Base-by-base conservation (phyloP, 2,888 invertebrate genomes). In the Amiota minor region DNA sequence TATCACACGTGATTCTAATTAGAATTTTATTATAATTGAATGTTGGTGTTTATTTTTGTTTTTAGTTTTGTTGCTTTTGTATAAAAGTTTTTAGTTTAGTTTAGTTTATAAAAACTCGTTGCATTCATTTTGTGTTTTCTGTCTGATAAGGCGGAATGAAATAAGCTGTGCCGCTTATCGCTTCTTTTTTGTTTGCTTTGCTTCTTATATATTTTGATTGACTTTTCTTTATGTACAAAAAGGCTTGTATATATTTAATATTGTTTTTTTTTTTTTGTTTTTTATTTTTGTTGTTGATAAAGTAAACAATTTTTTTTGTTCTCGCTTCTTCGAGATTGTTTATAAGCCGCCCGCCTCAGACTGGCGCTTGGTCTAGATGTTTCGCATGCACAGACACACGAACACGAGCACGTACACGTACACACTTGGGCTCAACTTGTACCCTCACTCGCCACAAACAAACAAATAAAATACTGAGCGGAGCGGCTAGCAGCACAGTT, bases 211-310 rank as follows among this genome's bases (percentile, higher is more conserved):
- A 35, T 6, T 35, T 6, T 35, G 35, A 35, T 35, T 35, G 35
- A 35, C 35, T 35, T 35, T 35, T 35, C 35, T 35, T 35, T 35
- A 35, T 35, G 6, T 35, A 35, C 35, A 35, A 35, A 35, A 35
- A 35, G 35, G 35, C 35, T 35, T 35, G 35, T 35, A 35, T 50
- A 50, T 53, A 53, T 53, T 55, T 69, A 20, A n/a, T n/a, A n/a
- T n/a, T n/a, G n/a, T n/a, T n/a, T n/a, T n/a, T n/a, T n/a, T n/a
- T 45, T n/a, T 55, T 1, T 59, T 45, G 65, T 47, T 68, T 68
- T 70, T n/a, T n/a, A n/a, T n/a, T n/a, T 67, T 76, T 74, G 72
- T 76, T 80, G 64, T 67, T 74, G 79, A 78, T 76, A 76, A 78
- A 67, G 62, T 67, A 67, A 49, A 67, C 47, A 50, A 67, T 67